These are phyloP conservation scores for Serripes groenlandicus DNA, from an alignment of 2,888 invertebrate genomes.

Conservation along the genomic window DNA sequence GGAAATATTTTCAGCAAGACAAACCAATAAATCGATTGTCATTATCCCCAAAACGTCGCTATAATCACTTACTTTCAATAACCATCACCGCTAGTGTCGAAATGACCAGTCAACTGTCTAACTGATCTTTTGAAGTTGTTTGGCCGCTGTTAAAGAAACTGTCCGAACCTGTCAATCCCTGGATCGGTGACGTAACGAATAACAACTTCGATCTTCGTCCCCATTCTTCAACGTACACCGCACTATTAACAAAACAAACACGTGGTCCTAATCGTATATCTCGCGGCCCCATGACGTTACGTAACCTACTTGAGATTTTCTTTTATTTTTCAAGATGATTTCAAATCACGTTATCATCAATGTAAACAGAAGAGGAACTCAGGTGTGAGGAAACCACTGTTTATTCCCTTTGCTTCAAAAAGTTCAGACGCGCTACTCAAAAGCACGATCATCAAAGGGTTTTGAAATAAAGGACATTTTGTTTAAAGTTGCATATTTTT, in stretches of 20 bases:
- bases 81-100: slow-evolving; percentile 52
- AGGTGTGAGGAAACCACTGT: slow-evolving; percentile 12
- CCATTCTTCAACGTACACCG: not conserved
- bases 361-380: slow-evolving; percentile 13
- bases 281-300: slow-evolving; percentile 1
- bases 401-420: not conserved
- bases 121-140: not conserved
- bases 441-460: no score
- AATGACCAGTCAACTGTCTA: slow-evolving; percentile 21
- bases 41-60: slow-evolving; percentile 9
- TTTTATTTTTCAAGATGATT: slow-evolving; percentile 19
- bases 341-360: slow-evolving; percentile 8
- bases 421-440: no score
- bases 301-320: slow-evolving; percentile 20
- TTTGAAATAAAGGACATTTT: no score
- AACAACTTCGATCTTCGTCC: slow-evolving; percentile 17
- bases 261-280: not conserved
- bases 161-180: slow-evolving; percentile 19
- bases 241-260: slow-evolving; percentile 20
- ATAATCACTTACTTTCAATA: slow-evolving; percentile 24
- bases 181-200: slow-evolving; percentile 17
- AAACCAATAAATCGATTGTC: not conserved
- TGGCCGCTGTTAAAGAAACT: not conserved
- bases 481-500: no score
- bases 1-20: no score